Conservation (phyloP, 1,140 invertebrate genomes). For the Caenorhabditis elegans region WBcel235 BX284604.4:5969501-5970000, state of each 20-base stretch:
- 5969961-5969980: constrained; percentile 9
- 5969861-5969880: constrained; percentile 44
- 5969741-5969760: constrained; percentile 6
- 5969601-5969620: too few relatives aligned
- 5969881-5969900: constrained; percentile 40
- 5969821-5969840: neutral
- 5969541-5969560: too few relatives aligned
- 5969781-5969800: constrained; percentile 26
- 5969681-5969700: too few relatives aligned
- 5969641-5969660: too few relatives aligned
- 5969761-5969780: constrained; percentile 37
- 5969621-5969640: too few relatives aligned
- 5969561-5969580: too few relatives aligned
- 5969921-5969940: constrained; percentile 8
- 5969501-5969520: too few relatives aligned
- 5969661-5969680: too few relatives aligned
- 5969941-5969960: neutral
- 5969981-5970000: neutral
- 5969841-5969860: constrained; percentile 11
- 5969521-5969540: too few relatives aligned
- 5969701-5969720: too few relatives aligned
- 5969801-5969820: constrained; percentile 29
- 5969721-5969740: neutral
- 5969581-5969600: too few relatives aligned
- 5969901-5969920: neutral